Conservation (phyloP, 1,140 invertebrate genomes). For the Agrypnia vestita region DNA sequence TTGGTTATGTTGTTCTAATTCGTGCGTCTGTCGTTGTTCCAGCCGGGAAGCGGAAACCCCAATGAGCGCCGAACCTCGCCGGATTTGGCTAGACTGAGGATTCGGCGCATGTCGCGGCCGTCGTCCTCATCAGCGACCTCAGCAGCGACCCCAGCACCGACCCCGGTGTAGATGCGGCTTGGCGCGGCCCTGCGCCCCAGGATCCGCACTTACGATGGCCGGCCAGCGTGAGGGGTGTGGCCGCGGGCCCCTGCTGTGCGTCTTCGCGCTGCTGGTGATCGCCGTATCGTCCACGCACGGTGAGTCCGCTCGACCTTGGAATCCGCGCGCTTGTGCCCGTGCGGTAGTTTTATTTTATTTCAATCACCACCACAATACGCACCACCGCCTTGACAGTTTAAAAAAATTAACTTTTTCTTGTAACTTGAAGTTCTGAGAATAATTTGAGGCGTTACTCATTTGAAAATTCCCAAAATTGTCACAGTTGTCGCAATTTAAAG, state of each 20-base stretch:
- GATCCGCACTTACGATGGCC: conserved; percentile 24
- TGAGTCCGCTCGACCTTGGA: background rate
- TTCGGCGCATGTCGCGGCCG: background rate
- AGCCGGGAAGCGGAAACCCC: conserved; percentile 13
- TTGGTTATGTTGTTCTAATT: too few species aligned
- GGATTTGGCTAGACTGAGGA: background rate
- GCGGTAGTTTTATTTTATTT: too few species aligned
- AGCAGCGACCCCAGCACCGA: too few species aligned
- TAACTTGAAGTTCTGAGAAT: too few species aligned
- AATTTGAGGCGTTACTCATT: too few species aligned
- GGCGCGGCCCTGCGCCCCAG: background rate
- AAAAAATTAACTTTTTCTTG: too few species aligned
- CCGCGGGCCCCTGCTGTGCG: background rate
- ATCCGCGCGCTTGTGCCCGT: too few species aligned
- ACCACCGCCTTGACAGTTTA: too few species aligned
- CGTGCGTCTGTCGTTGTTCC: background rate
- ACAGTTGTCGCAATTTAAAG: too few species aligned
- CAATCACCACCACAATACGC: too few species aligned
- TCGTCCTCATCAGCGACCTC: too few species aligned
- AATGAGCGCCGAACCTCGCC: background rate
- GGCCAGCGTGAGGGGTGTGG: background rate
- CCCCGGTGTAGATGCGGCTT: conserved; percentile 1
- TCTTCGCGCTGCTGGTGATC: conserved; percentile 10
- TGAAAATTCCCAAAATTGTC: too few species aligned
- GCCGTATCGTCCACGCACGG: conserved; percentile 24